Evolutionary conservation across 2,113 vertebrate species (phyloP).

Genomic region (Zapus hudsonius): DNA sequence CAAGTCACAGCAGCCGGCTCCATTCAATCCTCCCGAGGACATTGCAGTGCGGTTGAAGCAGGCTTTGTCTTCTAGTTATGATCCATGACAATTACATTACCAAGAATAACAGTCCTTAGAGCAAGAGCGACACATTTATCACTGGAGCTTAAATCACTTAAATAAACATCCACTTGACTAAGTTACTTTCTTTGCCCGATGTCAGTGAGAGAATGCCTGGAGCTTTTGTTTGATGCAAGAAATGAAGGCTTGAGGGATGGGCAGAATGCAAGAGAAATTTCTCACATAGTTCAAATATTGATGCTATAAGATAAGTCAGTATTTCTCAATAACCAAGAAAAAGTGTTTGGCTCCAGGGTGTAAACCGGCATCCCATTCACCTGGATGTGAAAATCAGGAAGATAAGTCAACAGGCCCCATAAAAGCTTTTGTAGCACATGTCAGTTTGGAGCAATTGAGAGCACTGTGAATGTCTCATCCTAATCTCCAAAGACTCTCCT

Average conservation of each 20-base stretch:
- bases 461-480: not conserved
- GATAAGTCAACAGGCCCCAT: not conserved
- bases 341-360: slow-evolving; percentile 40
- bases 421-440: not conserved
- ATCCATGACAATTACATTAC: slow-evolving; percentile 56
- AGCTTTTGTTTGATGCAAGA: slow-evolving; percentile 50
- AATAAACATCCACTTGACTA: slow-evolving; percentile 67
- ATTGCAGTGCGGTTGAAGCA: not conserved
- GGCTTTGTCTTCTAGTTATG: slow-evolving; percentile 3
- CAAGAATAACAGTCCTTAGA: slow-evolving; percentile 59
- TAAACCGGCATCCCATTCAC: not conserved
- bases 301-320: not conserved
- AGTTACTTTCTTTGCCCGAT: slow-evolving; percentile 29
- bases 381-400: slow-evolving; percentile 7
- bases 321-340: not conserved
- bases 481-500: not conserved
- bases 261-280: slow-evolving; percentile 9
- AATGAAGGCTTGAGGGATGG: slow-evolving; percentile 41
- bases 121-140: slow-evolving; percentile 49
- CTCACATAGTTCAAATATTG: slow-evolving; percentile 42
- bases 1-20: slow-evolving; percentile 52
- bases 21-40: slow-evolving; percentile 1
- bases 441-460: not conserved
- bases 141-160: slow-evolving; percentile 60
- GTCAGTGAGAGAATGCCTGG: not conserved